Percentiles rank a stretch among this genome's conserved stretches.
These are phyloP conservation scores for Macaria notata DNA, from an alignment of 2,888 invertebrate species.

Conservation along the genomic window DNA sequence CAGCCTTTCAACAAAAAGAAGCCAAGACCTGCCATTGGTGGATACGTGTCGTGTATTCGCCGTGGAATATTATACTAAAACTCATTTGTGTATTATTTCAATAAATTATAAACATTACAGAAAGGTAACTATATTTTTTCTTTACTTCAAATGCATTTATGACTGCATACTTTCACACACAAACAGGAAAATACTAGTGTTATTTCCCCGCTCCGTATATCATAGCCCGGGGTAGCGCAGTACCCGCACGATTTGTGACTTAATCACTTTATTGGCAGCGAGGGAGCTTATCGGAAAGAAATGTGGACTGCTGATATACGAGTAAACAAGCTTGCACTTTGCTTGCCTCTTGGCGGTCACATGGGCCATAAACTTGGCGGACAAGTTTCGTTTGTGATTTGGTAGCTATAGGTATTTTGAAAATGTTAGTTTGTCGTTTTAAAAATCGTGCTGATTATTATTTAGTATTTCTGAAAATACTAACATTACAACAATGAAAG, in stretches of 20 bases:
- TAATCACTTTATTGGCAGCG: conserved; percentile 82
- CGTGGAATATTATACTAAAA: too few species aligned
- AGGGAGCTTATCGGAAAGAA: conserved; percentile 80
- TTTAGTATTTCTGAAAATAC: too few species aligned
- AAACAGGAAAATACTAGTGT: conserved; percentile 22
- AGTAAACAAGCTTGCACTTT: conserved; percentile 80
- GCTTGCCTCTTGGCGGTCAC: conserved; percentile 74
- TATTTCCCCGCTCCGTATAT: conserved; percentile 44
- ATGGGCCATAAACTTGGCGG: conserved; percentile 72
- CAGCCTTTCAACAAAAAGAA: too few species aligned
- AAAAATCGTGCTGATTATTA: conserved; percentile 37
- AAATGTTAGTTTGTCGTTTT: conserved; percentile 54
- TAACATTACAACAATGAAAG: too few species aligned
- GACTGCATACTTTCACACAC: background rate
- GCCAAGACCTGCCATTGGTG: too few species aligned
- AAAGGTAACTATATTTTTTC: too few species aligned
- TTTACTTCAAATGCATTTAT: too few species aligned
- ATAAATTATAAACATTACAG: too few species aligned
- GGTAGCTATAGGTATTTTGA: conserved; percentile 53
- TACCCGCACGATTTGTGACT: conserved; percentile 78
- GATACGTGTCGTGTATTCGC: too few species aligned
- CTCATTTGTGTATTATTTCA: too few species aligned
- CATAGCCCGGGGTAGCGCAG: conserved; percentile 46
- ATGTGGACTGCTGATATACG: conserved; percentile 75
- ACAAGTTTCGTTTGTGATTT: conserved; percentile 69